Conservation (phyloP, 37 sponge, comb jelly and placozoan genomes). For the Bolinopsis microptera region DNA sequence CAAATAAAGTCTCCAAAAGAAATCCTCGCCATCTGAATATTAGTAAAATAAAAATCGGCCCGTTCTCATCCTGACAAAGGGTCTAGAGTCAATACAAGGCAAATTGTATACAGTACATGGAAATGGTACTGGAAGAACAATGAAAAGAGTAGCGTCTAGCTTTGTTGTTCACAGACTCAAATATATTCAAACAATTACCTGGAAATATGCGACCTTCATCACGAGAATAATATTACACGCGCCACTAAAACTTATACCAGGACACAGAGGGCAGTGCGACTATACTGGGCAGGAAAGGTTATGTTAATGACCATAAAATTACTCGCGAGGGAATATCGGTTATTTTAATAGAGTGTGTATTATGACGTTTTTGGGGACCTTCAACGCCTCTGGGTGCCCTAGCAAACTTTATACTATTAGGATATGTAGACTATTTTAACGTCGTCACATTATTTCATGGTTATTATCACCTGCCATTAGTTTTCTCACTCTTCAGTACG, state of each 20-base stretch:
- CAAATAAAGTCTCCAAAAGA: too few species aligned
- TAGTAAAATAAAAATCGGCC: too few species aligned
- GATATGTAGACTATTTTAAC: background rate
- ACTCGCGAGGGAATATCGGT: background rate
- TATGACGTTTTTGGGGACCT: too few species aligned
- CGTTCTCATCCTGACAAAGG: too few species aligned
- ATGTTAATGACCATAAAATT: background rate
- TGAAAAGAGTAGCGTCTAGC: background rate
- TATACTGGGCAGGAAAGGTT: background rate
- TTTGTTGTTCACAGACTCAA: background rate
- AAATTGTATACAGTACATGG: background rate
- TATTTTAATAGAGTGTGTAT: background rate
- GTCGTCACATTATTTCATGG: background rate
- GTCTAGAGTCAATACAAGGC: too few species aligned
- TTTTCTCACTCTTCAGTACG: too few species aligned
- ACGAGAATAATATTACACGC: background rate
- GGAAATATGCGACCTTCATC: background rate
- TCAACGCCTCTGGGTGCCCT: too few species aligned
- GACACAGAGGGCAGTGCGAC: too few species aligned
- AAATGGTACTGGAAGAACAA: background rate
- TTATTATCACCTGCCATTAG: background rate
- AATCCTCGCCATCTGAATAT: background rate
- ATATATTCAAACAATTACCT: background rate
- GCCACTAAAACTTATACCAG: too few species aligned
- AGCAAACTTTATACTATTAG: background rate